Evolutionary conservation across 2,888 invertebrate species (phyloP).

Genomic region (Osedax fenrisi): DNA sequence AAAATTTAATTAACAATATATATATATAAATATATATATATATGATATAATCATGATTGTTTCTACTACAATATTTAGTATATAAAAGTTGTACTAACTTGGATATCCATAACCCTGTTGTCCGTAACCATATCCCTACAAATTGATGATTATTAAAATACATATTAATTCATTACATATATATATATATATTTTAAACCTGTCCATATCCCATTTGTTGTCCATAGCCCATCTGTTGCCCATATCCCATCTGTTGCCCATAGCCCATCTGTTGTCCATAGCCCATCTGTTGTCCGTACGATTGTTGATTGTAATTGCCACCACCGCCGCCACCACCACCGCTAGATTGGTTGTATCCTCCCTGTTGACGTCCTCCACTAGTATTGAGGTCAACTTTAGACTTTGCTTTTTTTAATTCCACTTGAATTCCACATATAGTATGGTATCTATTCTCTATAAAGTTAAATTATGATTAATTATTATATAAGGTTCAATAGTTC

Average conservation of each 20-base stretch:
- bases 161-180: too few relatives aligned
- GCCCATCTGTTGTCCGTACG: not conserved
- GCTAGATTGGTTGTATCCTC: constrained; percentile 25
- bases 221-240: not conserved
- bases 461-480: not conserved
- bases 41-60: too few relatives aligned
- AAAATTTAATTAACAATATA: too few relatives aligned
- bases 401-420: constrained; percentile 83
- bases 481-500: not conserved
- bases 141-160: too few relatives aligned
- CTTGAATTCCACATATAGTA: constrained; percentile 64
- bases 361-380: constrained; percentile 26
- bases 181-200: too few relatives aligned
- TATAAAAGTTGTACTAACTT: too few relatives aligned
- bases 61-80: too few relatives aligned
- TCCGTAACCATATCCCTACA: too few relatives aligned
- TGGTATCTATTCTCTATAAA: constrained; percentile 29
- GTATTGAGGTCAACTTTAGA: constrained; percentile 68
- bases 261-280: not conserved
- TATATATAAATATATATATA: too few relatives aligned
- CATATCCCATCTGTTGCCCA: not conserved
- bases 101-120: too few relatives aligned
- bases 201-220: not conserved
- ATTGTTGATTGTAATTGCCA: constrained; percentile 10
- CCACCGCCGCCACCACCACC: constrained; percentile 26